Conservation (phyloP, 2,113 vertebrate species). For the Spea multiplicata region DNA sequence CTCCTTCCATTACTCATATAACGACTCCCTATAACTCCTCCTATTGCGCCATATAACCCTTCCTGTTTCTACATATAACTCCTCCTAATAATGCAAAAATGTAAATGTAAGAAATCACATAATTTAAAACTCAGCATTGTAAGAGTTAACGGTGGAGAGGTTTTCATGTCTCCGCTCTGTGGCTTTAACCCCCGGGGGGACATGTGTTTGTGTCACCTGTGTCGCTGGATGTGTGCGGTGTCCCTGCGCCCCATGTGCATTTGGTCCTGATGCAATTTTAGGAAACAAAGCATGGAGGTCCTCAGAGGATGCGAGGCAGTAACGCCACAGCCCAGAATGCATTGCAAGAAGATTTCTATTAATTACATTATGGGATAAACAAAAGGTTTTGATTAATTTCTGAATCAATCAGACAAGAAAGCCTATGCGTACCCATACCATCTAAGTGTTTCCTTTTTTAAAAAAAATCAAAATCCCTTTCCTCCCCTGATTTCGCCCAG, state of each 20-base stretch:
- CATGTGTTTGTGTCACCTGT: conserved; percentile 42
- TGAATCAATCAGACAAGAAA: not conserved
- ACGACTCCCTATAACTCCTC: no score
- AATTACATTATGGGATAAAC: conserved; percentile 28
- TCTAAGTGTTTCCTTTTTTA: no score
- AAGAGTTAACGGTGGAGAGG: conserved; percentile 9
- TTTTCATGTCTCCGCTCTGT: conserved; percentile 13
- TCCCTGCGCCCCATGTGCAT: conserved; percentile 29
- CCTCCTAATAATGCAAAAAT: no score
- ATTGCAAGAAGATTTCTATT: not conserved
- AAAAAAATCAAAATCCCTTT: no score
- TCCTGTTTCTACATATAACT: not conserved
- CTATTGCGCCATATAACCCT: no score
- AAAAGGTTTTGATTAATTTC: not conserved
- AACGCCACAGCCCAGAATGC: conserved; percentile 19
- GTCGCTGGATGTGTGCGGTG: conserved; percentile 35
- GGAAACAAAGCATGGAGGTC: conserved; percentile 36
- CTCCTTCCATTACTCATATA: no score
- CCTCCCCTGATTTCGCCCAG: no score
- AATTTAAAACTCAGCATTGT: not conserved
- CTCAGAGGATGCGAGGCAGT: conserved; percentile 16
- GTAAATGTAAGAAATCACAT: no score
- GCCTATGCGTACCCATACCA: no score
- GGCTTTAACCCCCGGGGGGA: conserved; percentile 28
- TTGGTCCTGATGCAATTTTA: conserved; percentile 43